A percentile compares a stretch with the other conserved stretches of the same genome.
Evolutionary conservation across 2,113 vertebrate genomes (phyloP).

Genomic region (Chrysochloris asiatica): DNA sequence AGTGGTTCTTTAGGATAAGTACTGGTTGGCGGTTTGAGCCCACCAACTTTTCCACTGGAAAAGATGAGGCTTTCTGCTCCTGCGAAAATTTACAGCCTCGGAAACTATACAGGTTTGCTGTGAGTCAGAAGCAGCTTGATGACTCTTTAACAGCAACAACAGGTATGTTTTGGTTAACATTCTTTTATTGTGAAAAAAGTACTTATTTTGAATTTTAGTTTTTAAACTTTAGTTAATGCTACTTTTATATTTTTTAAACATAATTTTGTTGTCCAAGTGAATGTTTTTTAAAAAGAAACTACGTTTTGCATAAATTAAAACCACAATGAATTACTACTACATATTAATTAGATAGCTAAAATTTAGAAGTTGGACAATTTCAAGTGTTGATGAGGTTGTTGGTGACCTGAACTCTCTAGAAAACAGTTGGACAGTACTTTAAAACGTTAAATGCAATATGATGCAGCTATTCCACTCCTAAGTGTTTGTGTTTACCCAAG

Average conservation of each 20-base stretch:
- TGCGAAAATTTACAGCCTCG: too few relatives aligned
- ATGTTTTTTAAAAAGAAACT: neutral
- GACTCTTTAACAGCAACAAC: too few relatives aligned
- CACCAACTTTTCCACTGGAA: too few relatives aligned
- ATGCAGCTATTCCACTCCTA: neutral
- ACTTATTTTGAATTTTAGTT: neutral
- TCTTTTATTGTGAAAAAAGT: neutral
- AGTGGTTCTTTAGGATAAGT: too few relatives aligned
- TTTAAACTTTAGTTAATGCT: neutral
- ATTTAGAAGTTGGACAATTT: neutral
- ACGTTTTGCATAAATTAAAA: neutral
- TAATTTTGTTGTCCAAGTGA: neutral
- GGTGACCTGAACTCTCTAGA: neutral
- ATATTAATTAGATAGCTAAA: neutral
- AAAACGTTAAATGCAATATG: conserved; percentile 30
- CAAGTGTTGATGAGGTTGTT: neutral
- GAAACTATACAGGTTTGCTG: too few relatives aligned
- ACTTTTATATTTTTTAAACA: conserved; percentile 17
- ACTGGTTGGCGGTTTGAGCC: too few relatives aligned
- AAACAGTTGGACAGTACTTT: neutral
- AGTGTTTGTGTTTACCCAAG: neutral
- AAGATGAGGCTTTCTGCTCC: too few relatives aligned
- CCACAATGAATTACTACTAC: neutral
- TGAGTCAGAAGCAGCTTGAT: too few relatives aligned
- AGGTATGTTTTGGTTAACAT: neutral